These are phyloP conservation scores for Lasioglossum vierecki DNA, from an alignment of 2,888 invertebrate genomes.

Conservation along the genomic window DNA sequence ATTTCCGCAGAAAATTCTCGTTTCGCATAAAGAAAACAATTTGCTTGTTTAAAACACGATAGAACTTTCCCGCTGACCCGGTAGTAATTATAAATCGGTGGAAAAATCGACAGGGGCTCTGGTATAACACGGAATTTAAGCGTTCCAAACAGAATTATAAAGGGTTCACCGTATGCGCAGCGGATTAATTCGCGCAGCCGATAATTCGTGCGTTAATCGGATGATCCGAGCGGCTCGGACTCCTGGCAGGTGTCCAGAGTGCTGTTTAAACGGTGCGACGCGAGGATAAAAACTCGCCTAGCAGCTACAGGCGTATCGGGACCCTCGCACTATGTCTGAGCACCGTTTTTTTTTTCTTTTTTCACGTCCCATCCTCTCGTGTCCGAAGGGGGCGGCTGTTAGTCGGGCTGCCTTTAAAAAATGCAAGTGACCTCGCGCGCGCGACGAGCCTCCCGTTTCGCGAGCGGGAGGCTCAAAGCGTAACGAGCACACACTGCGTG, in stretches of 20 bases:
- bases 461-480: not conserved
- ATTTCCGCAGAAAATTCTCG: not conserved
- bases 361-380: conserved; percentile 25
- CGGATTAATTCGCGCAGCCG: not conserved
- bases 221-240: not conserved
- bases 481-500: conserved; percentile 48
- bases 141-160: conserved; percentile 1
- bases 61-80: no score
- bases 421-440: conserved; percentile 54
- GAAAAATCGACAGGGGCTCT: not conserved
- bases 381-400: conserved; percentile 12
- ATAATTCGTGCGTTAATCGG: not conserved
- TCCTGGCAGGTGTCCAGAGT: conserved; percentile 26
- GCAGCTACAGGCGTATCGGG: conserved; percentile 28
- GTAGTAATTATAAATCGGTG: not conserved
- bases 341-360: conserved; percentile 42
- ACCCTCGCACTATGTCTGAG: conserved; percentile 60
- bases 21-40: not conserved
- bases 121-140: not conserved
- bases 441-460: not conserved
- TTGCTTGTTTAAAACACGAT: no score
- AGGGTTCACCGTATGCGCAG: not conserved
- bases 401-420: conserved; percentile 48
- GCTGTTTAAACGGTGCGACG: conserved; percentile 38
- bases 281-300: conserved; percentile 10